Evolutionary conservation across 1,140 invertebrate genomes (phyloP), one percentile per base, ranked within the genome.

Genomic region (Apis florea): DNA sequence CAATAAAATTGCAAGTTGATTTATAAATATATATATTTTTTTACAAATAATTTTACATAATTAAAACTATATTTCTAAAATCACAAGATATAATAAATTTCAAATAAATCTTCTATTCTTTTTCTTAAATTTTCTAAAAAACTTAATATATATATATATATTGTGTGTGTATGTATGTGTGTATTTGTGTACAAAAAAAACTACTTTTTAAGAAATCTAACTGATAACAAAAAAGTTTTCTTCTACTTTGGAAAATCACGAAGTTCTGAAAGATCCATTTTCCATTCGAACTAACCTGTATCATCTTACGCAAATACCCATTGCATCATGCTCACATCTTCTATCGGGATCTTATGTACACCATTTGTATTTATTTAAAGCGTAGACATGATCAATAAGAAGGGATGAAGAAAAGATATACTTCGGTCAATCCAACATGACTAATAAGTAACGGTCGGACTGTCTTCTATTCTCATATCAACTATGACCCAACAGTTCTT

Each of bases 391-490:
- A 17, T 15, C 5, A 61, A 73, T 15, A 40, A 40, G 24, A 40
- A 68, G 26, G 26, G 64, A 64, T 26, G 49, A 58, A 66, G 24
- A 40, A 51, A 67, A 56, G 49, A 83, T 63, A 71, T 67, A 82
- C 64, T 31, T 21, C 26, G 24, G 19, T 19, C 0, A 56, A 40
- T 26, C 51, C 4, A 53, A 12, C 70, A 63, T 72, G 76, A 83
- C 81, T 82, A 84, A 89, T 90, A 88, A 90, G 80, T 79, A 72
- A 72, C 70, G 63, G 69, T 79, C 56, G 70, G 54, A 12, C n/a
- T 15, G 24, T 6, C 26, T 63, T 67, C 51, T 19, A n/a, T 10
- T 47, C 54, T 54, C 31, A 47, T 26, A 19, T 24, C 68, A 49
- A 40, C 13, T 40, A n/a, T 53, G 51, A 19, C 47, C 51, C 76